These are phyloP conservation scores for Pomacea maculata DNA, from an alignment of 1,140 invertebrate genomes.

Conservation along the genomic window DNA sequence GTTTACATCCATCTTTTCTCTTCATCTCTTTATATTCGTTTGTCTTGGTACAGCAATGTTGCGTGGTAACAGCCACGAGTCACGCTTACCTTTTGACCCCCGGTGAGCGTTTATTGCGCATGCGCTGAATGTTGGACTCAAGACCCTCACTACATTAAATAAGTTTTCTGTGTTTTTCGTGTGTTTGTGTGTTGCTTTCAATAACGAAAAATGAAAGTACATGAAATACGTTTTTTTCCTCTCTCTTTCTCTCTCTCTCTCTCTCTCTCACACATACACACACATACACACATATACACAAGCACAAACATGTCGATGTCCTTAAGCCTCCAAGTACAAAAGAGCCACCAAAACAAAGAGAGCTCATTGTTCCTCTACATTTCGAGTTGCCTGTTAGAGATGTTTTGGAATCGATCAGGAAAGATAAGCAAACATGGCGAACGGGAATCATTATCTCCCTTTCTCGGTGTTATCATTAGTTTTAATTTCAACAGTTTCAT, in stretches of 20 bases:
- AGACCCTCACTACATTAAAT: not conserved
- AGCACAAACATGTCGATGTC: not conserved
- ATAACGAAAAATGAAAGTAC: too few species aligned
- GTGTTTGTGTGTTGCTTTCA: not conserved
- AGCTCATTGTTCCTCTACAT: too few species aligned
- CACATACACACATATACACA: slow-evolving; percentile 1
- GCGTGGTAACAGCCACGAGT: too few species aligned
- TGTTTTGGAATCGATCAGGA: not conserved
- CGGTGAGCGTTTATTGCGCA: not conserved
- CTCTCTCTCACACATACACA: slow-evolving; percentile 10
- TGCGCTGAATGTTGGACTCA: not conserved
- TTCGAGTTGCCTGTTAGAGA: not conserved
- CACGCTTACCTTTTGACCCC: too few species aligned
- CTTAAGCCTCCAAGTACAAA: not conserved
- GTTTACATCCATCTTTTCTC: too few species aligned
- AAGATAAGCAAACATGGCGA: not conserved
- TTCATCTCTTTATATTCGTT: too few species aligned
- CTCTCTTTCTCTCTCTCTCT: not conserved
- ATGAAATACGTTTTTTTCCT: too few species aligned
- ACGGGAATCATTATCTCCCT: not conserved
- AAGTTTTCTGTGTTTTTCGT: not conserved
- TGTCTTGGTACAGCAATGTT: too few species aligned
- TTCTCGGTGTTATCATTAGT: too few species aligned
- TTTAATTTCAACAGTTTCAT: too few species aligned
- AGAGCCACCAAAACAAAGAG: not conserved